phyloP scores from a whole-genome alignment of 2,113 vertebrate species.

The Caracal caracal region DNA sequence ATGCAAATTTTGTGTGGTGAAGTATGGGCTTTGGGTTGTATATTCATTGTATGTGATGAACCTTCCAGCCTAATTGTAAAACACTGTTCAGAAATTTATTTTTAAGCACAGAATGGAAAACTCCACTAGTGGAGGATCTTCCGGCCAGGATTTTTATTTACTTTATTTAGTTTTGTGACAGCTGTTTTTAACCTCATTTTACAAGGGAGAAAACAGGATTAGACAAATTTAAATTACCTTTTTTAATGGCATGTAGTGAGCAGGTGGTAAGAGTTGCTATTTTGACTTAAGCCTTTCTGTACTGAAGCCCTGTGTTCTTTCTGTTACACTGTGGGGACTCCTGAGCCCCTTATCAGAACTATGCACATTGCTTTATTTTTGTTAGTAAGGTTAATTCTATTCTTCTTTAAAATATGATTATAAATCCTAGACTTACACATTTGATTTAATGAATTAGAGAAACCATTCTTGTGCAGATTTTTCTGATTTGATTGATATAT shows the following conservation, averaged over 20 bases:
- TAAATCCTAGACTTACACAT: neutral
- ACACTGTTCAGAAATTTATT: conserved; percentile 41
- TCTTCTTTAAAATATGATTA: conserved; percentile 21
- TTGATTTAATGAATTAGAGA: conserved; percentile 25
- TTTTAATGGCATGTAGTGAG: neutral
- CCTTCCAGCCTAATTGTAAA: conserved; percentile 38
- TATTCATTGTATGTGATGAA: conserved; percentile 9
- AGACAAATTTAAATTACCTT: conserved; percentile 24
- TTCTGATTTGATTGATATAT: neutral
- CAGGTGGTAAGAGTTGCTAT: neutral
- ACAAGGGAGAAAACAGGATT: conserved; percentile 27
- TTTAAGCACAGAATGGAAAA: conserved; percentile 44
- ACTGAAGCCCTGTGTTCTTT: conserved; percentile 15
- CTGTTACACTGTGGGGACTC: neutral
- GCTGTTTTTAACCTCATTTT: conserved; percentile 40
- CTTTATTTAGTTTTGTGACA: conserved; percentile 8
- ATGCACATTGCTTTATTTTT: neutral
- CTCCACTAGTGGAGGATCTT: neutral
- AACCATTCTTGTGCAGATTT: neutral
- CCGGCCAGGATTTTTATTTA: conserved; percentile 32
- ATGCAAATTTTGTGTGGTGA: conserved; percentile 23
- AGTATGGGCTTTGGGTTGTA: conserved; percentile 37
- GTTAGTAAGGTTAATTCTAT: neutral
- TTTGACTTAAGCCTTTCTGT: conserved; percentile 20
- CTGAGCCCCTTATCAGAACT: conserved; percentile 1